Percentiles rank a stretch among this genome's conserved stretches.
Evolutionary conservation across 2,797 vertebrate genomes (phyloP).

Genomic region (Sparus aurata): DNA sequence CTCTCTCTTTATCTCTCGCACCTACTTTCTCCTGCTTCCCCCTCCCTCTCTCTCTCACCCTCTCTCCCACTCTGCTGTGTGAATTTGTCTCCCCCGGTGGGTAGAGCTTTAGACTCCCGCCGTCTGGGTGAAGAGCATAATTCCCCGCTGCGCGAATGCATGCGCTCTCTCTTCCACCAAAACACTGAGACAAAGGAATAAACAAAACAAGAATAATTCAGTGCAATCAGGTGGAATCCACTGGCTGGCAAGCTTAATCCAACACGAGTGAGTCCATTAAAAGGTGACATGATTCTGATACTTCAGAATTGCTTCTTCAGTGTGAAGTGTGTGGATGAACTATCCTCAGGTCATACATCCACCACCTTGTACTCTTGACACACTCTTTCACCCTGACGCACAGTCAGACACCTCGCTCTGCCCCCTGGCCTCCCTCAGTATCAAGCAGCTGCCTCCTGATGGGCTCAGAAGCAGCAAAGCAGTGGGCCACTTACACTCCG

Average conservation of each 20-base stretch:
- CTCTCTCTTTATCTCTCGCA: constrained; percentile 18
- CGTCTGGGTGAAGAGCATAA: constrained; percentile 23
- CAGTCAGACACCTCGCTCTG: constrained; percentile 15
- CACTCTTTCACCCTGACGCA: background rate
- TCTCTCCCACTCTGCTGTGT: constrained; percentile 2
- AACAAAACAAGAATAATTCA: constrained; percentile 3
- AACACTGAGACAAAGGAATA: constrained; percentile 11
- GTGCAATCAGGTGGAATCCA: constrained; percentile 15
- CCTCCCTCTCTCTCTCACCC: background rate
- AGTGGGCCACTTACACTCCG: constrained; percentile 44
- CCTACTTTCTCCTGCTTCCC: background rate
- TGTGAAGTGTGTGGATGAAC: constrained; percentile 43
- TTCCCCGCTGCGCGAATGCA: constrained; percentile 29
- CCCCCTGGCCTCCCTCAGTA: constrained; percentile 25
- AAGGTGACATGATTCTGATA: constrained; percentile 45
- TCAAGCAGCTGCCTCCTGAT: constrained; percentile 36
- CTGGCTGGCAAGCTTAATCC: background rate
- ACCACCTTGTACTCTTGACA: constrained; percentile 23
- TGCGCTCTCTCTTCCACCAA: background rate
- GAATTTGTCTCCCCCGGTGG: constrained; percentile 30
- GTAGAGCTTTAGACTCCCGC: constrained; percentile 25
- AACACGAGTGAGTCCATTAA: constrained; percentile 34
- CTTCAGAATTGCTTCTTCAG: constrained; percentile 47
- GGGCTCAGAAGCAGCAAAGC: constrained; percentile 42
- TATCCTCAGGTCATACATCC: constrained; percentile 41